A percentile compares a stretch with the other conserved stretches of the same genome.
These are phyloP conservation scores for Steinernema hermaphroditum DNA, from an alignment of 2,888 invertebrate species.

Conservation along the genomic window DNA sequence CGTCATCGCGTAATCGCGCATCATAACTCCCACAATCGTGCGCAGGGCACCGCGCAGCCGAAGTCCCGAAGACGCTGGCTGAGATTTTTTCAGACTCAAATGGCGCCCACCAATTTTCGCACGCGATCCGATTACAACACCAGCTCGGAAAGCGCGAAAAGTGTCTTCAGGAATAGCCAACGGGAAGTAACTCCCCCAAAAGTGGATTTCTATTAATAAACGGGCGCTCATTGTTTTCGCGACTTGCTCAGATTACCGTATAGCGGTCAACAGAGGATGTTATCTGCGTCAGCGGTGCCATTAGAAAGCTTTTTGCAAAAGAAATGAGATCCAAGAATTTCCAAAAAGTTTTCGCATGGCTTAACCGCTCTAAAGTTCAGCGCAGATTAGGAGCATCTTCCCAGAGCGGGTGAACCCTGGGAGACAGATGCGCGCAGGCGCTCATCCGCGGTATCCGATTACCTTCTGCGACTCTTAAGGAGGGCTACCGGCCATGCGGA, in stretches of 20 bases:
- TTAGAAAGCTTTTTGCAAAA: background rate
- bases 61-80: background rate
- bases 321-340: constrained; percentile 9
- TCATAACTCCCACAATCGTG: constrained; percentile 15
- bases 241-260: too few species aligned
- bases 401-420: constrained; percentile 1
- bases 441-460: constrained; percentile 13
- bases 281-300: too few species aligned
- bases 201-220: constrained; percentile 14
- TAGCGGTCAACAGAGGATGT: too few species aligned
- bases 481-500: background rate
- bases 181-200: background rate
- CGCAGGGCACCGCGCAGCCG: background rate
- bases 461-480: background rate
- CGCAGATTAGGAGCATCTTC: constrained; percentile 25
- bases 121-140: constrained; percentile 27
- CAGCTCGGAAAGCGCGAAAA: constrained; percentile 14
- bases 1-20: constrained; percentile 26
- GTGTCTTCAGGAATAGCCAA: constrained; percentile 9
- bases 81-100: constrained; percentile 23
- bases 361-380: constrained; percentile 25
- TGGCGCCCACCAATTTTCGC: constrained; percentile 30
- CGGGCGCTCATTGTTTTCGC: background rate
- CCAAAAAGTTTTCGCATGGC: background rate
- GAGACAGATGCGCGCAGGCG: constrained; percentile 4